These are phyloP conservation scores for Paracyclopina nana DNA, from an alignment of 1,140 invertebrate species.

Conservation along the genomic window DNA sequence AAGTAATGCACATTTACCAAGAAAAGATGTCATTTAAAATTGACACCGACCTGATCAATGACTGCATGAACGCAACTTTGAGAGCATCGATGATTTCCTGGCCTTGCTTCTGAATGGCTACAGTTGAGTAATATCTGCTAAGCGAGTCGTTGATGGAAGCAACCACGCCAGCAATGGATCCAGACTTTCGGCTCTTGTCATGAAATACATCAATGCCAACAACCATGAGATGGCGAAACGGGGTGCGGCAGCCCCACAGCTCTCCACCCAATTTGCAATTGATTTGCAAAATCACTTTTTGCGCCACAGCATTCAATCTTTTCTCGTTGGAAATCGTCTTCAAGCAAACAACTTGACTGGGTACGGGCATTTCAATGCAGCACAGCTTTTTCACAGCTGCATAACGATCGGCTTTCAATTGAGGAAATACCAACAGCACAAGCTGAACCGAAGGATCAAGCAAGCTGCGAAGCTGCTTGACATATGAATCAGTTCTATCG, in stretches of 20 bases:
- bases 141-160: conserved; percentile 50
- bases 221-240: conserved; percentile 46
- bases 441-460: conserved; percentile 33
- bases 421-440: conserved; percentile 57
- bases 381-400: not conserved
- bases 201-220: conserved; percentile 83
- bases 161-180: conserved; percentile 52
- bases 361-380: not conserved
- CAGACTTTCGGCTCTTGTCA: conserved; percentile 28
- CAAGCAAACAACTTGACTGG: not conserved
- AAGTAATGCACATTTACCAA: no score
- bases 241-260: not conserved
- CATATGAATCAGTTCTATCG: conserved; percentile 30
- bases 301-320: not conserved
- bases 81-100: not conserved
- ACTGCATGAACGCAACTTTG: not conserved
- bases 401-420: conserved; percentile 34
- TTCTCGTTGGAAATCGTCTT: not conserved
- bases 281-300: not conserved
- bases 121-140: no score
- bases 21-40: no score
- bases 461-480: conserved; percentile 32
- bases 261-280: conserved; percentile 1
- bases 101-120: no score
- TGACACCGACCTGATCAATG: no score